These are phyloP conservation scores for Cephus pygmeus DNA, from an alignment of 2,888 invertebrate genomes.

Conservation along the genomic window DNA sequence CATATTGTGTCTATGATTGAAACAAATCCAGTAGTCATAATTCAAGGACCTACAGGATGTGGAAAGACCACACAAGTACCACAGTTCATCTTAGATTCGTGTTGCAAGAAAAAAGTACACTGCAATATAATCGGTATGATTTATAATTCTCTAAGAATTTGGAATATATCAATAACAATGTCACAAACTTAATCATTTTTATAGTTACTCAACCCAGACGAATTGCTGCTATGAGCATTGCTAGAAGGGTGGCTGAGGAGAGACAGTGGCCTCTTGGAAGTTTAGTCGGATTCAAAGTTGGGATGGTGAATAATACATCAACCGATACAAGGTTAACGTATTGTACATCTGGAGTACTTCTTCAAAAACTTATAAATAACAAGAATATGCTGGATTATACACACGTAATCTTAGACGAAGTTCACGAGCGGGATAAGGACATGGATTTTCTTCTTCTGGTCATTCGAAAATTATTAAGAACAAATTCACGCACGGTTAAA, in stretches of 20 bases:
- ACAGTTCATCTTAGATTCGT: slow-evolving; percentile 90
- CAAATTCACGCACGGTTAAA: slow-evolving; percentile 75
- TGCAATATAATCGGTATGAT: slow-evolving; percentile 81
- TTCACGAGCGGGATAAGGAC: slow-evolving; percentile 92
- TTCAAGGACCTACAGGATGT: slow-evolving; percentile 95
- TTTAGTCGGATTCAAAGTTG: slow-evolving; percentile 91
- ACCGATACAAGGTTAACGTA: slow-evolving; percentile 83
- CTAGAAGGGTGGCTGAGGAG: slow-evolving; percentile 85
- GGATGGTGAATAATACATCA: slow-evolving; percentile 72
- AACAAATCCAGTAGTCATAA: slow-evolving; percentile 79
- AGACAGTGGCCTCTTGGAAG: slow-evolving; percentile 84
- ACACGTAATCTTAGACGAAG: slow-evolving; percentile 93
- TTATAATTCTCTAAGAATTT: neutral
- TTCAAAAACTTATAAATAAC: slow-evolving; percentile 78
- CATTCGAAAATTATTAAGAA: slow-evolving; percentile 80
- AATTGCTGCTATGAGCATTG: slow-evolving; percentile 92
- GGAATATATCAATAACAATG: neutral
- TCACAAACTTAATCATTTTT: neutral
- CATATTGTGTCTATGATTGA: slow-evolving; percentile 79
- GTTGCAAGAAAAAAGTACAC: slow-evolving; percentile 71
- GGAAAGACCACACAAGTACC: slow-evolving; percentile 94
- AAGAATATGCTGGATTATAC: slow-evolving; percentile 84
- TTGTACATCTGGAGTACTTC: slow-evolving; percentile 89
- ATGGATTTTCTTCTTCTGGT: slow-evolving; percentile 91
- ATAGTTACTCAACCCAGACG: slow-evolving; percentile 91